Conservation (phyloP, 2,113 vertebrate genomes). For the Castor canadensis region DNA sequence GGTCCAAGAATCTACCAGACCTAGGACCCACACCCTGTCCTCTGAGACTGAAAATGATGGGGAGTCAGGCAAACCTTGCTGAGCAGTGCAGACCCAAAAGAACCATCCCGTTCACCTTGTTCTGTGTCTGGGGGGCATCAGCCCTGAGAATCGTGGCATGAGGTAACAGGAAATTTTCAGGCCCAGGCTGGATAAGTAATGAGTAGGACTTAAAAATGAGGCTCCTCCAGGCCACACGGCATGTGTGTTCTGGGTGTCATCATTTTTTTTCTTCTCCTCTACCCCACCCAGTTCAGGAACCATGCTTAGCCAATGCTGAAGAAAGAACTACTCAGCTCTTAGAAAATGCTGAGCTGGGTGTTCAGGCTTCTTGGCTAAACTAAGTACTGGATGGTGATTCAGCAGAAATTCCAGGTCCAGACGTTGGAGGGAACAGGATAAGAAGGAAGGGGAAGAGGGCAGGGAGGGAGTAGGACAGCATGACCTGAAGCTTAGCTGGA, state of each 20-base stretch:
- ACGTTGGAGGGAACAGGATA: neutral
- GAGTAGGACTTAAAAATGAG: neutral
- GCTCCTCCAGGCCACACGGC: neutral
- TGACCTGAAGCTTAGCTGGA: neutral
- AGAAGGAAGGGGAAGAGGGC: slow-evolving; percentile 21
- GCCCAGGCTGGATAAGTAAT: neutral
- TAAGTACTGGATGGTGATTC: slow-evolving; percentile 68
- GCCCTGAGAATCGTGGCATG: neutral
- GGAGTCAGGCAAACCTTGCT: neutral
- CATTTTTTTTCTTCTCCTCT: neutral
- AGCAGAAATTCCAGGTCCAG: slow-evolving; percentile 61
- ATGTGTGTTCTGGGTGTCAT: neutral
- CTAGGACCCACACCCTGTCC: neutral
- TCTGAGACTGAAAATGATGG: neutral
- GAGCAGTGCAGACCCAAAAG: neutral
- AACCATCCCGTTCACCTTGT: neutral
- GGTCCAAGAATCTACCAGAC: neutral
- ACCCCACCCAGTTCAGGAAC: neutral
- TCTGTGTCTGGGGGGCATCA: neutral
- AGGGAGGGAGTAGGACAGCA: neutral
- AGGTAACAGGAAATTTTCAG: neutral
- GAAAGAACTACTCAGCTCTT: slow-evolving; percentile 56
- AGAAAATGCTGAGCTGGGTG: slow-evolving; percentile 69
- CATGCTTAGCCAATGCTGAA: slow-evolving; percentile 29
- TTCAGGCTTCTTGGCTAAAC: slow-evolving; percentile 62